Conservation (phyloP, 2,888 invertebrate genomes). For the Odontomyia ornata region DNA sequence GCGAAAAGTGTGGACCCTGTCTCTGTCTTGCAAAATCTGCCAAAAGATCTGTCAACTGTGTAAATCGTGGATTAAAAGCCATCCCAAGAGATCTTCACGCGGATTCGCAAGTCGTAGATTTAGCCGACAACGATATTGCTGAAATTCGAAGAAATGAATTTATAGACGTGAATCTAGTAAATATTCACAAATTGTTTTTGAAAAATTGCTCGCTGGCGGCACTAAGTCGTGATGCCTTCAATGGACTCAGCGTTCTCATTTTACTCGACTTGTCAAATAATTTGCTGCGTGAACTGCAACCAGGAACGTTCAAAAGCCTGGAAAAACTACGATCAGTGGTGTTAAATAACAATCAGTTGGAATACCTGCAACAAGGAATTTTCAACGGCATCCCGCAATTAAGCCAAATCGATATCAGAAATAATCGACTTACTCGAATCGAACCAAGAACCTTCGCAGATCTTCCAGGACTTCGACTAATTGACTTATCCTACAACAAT, state of each 20-base stretch:
- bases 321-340: constrained; percentile 75
- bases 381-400: constrained; percentile 78
- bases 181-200: constrained; percentile 82
- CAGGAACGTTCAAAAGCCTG: constrained; percentile 76
- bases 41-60: constrained; percentile 85
- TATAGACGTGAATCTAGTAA: constrained; percentile 73
- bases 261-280: constrained; percentile 85
- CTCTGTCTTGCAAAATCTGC: constrained; percentile 88
- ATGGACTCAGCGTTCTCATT: constrained; percentile 78
- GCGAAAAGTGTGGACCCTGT: constrained; percentile 67
- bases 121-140: constrained; percentile 75
- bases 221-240: constrained; percentile 79
- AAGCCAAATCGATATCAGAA: constrained; percentile 79
- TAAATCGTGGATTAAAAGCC: constrained; percentile 70
- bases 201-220: constrained; percentile 77
- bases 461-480: constrained; percentile 72
- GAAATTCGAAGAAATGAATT: constrained; percentile 76
- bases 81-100: constrained; percentile 79
- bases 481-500: constrained; percentile 79
- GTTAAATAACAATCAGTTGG: constrained; percentile 79
- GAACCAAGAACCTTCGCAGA: constrained; percentile 77
- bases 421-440: constrained; percentile 77
- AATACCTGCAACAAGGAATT: constrained; percentile 76
- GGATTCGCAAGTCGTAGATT: constrained; percentile 76
- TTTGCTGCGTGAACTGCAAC: constrained; percentile 71